Conservation (phyloP, 2,888 invertebrate species). For the Papilio protenor region DNA sequence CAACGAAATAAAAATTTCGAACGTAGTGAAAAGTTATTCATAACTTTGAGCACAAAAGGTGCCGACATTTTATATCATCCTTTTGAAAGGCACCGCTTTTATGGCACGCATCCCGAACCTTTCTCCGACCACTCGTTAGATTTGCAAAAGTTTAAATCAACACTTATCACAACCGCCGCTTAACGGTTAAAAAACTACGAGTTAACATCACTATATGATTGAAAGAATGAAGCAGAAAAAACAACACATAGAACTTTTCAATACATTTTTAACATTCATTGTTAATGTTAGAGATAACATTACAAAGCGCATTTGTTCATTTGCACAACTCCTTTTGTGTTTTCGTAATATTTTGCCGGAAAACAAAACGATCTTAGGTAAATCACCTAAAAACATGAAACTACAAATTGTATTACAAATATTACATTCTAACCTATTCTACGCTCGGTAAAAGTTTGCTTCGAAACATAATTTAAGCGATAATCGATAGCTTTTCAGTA, state of each 20-base stretch:
- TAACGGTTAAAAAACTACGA: conserved; percentile 54
- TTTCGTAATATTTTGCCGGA: conserved; percentile 18
- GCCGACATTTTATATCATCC: conserved; percentile 76
- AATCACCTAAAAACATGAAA: background rate
- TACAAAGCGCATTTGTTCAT: conserved; percentile 24
- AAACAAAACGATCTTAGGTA: background rate
- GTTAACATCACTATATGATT: conserved; percentile 35
- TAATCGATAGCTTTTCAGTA: conserved; percentile 55
- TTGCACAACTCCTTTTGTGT: conserved; percentile 29
- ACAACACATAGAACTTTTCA: conserved; percentile 20
- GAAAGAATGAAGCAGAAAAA: conserved; percentile 30
- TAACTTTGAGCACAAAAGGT: conserved; percentile 63
- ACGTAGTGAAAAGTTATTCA: conserved; percentile 56
- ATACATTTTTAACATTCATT: conserved; percentile 21
- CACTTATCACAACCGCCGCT: conserved; percentile 61
- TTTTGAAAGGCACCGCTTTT: conserved; percentile 68
- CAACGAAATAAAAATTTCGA: conserved; percentile 74
- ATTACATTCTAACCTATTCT: conserved; percentile 14
- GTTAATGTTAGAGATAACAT: conserved; percentile 40
- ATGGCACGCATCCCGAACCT: conserved; percentile 59
- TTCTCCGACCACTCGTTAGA: conserved; percentile 66
- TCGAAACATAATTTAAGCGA: conserved; percentile 55
- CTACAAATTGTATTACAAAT: background rate
- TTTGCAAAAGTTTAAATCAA: conserved; percentile 67
- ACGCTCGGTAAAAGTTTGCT: conserved; percentile 42